Base-by-base conservation (phyloP, 2,888 invertebrate genomes). In the Eremobia ochroleuca region DNA sequence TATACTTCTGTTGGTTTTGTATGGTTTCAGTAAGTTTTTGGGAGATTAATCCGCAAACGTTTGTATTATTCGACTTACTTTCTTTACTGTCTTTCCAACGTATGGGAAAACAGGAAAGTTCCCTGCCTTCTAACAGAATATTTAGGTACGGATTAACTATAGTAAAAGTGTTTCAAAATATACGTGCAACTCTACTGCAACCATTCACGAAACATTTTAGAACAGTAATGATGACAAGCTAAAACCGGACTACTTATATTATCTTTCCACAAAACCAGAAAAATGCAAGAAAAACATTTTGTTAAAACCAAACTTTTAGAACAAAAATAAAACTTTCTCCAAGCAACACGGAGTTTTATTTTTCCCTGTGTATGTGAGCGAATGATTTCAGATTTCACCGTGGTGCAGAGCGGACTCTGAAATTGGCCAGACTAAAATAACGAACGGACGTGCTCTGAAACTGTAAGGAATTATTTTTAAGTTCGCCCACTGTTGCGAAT, bases 401-500 rank as follows among this genome's bases (percentile, higher is more conserved):
- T 88, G 77, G 91, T 87, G 90, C 90, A 88, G 86, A 90, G 91
- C 88, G 94, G 93, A 93, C 94, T 93, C 85, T 87, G 91, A 92
- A 94, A 95, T 94, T 93, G 94, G 92, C 91, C 91, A 92, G 93
- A 92, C 95, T 91, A 92, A 93, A 94, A 94, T 96, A 95, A 96
- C 94, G 92, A 89, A 92, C 89, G 94, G 81, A 96, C 96, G 96
- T 96, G 96, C 93, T 91, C 91, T 91, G 95, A 94, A 95, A 94
- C 90, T 92, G 88, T 92, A 95, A 94, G 91, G 91, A 92, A 94
- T 93, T 93, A 94, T 95, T 94, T 94, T 94, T 92, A 93, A 93
- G 91, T 92, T 90, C 86, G 86, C 85, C 81, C 78, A 86, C 88
- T 82, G 85, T 79, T 72, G 81, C 83, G 89, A 88, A 89, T 90